These are phyloP conservation scores for Poeciliopsis turneri DNA, from an alignment of 2,797 vertebrate species.

Conservation along the genomic window DNA sequence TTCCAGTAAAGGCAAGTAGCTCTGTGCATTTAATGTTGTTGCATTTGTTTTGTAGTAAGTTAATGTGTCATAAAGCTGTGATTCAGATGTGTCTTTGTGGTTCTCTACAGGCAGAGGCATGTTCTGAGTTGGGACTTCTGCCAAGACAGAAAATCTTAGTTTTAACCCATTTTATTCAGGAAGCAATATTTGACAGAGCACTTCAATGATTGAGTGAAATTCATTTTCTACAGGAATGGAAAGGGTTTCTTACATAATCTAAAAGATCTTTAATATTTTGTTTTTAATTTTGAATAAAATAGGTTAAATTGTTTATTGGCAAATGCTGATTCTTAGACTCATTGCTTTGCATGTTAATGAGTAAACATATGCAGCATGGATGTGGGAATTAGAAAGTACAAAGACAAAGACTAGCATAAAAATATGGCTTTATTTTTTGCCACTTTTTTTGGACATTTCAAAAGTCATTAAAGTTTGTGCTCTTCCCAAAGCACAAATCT, in stretches of 20 bases:
- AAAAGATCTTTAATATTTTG: neutral
- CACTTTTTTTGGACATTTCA: neutral
- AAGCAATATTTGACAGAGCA: constrained; percentile 26
- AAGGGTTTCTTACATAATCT: neutral
- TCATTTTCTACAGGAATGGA: neutral
- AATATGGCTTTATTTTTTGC: no score
- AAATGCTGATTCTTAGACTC: neutral
- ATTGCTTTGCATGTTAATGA: neutral
- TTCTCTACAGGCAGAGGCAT: constrained; percentile 86
- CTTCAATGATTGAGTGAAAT: constrained; percentile 5
- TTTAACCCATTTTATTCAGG: constrained; percentile 82
- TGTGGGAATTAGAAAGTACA: neutral
- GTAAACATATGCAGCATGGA: neutral
- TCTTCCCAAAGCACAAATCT: neutral
- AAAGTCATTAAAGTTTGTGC: neutral
- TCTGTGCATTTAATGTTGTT: constrained; percentile 11
- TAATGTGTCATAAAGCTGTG: constrained; percentile 63
- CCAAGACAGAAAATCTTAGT: constrained; percentile 82
- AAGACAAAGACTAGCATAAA: neutral
- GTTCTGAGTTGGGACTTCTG: constrained; percentile 84
- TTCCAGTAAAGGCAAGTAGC: constrained; percentile 35
- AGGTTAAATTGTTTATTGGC: neutral
- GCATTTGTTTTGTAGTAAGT: constrained; percentile 28
- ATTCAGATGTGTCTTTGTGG: constrained; percentile 88
- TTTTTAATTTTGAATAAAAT: neutral